A percentile compares a stretch with the other conserved stretches of the same genome.
Conservation (phyloP, 2,888 invertebrate genomes). For the Yponomeuta cagnagella region DNA sequence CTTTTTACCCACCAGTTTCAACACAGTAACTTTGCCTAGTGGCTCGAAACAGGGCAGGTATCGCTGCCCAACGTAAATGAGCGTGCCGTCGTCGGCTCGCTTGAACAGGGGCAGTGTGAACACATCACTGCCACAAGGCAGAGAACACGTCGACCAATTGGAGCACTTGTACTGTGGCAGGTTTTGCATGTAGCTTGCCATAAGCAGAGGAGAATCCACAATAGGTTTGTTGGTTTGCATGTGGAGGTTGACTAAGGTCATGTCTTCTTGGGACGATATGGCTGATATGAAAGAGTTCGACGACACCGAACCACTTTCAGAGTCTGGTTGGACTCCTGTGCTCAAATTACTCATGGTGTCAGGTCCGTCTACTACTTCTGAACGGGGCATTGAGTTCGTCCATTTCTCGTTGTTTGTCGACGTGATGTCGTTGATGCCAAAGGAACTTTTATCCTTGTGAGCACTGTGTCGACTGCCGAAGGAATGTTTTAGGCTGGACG, state of each 20-base stretch:
- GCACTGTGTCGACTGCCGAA: conserved; percentile 67
- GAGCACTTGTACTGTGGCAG: conserved; percentile 87
- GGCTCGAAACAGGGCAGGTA: conserved; percentile 62
- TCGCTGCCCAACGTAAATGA: conserved; percentile 83
- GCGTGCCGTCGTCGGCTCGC: conserved; percentile 82
- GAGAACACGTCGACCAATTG: conserved; percentile 85
- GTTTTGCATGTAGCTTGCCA: conserved; percentile 96
- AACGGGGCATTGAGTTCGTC: conserved; percentile 52
- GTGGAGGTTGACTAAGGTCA: conserved; percentile 93
- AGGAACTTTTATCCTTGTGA: conserved; percentile 72
- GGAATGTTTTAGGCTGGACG: conserved; percentile 81
- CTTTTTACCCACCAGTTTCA: conserved; percentile 63
- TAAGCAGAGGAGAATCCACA: conserved; percentile 92
- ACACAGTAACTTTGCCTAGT: conserved; percentile 50
- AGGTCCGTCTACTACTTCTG: conserved; percentile 49
- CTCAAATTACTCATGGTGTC: conserved; percentile 63
- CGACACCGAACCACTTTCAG: conserved; percentile 87
- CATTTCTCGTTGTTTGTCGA: conserved; percentile 47
- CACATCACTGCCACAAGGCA: conserved; percentile 83
- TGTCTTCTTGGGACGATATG: conserved; percentile 93
- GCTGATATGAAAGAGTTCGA: conserved; percentile 93
- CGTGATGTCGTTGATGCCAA: conserved; percentile 63
- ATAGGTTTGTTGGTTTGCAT: conserved; percentile 95
- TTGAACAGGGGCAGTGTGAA: conserved; percentile 89
- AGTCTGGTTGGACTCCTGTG: conserved; percentile 75